Evolutionary conservation across 2,888 invertebrate genomes (phyloP), one percentile per base, ranked within the genome.

Genomic region (Nomada lathburiana): DNA sequence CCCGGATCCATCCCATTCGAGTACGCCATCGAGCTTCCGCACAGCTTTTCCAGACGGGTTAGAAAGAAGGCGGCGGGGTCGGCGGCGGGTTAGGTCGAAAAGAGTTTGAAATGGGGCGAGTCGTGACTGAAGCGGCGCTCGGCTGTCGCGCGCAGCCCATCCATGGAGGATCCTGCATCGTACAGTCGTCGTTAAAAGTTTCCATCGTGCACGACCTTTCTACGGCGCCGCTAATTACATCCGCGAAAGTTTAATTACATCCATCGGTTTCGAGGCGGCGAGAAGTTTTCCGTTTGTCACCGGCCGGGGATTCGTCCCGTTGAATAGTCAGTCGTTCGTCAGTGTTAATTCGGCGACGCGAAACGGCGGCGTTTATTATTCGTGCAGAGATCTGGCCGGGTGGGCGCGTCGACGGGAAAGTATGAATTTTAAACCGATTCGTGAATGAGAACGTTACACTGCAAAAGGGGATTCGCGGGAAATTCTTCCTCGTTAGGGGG

Each of bases 61-160:
- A 20, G 52, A 2, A 13, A 42, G 52, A 16, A 1, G 59, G 18
- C 18, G 23, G 42, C 23, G 23, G 29, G 44, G 23, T 52, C 44
- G 44, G 13, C 7, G 29, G 62, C 11, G 47, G 23, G 53, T 36
- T 3, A 36, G 67, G 75, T 75, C 80, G 79, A 79, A 86, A 84
- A 84, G 89, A 89, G 89, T 87, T 87, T 72, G 86, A 84, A 89
- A 85, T 84, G 83, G 88, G 83, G 80, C 89, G 83, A 86, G 76
- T 80, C 86, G 82, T 89, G 88, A 87, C 88, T 80, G 85, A 88
- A 81, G 82, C 86, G 80, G 84, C 85, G 82, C 82, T 87, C 89
- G 84, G 85, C 90, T 90, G 89, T 89, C 90, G 88, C 80, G 83
- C 71, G 71, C 89, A 89, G 86, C 83, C 79, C 74, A 80, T 81